phyloP scores from a whole-genome alignment of 2,888 invertebrate genomes.

The Therioaphis trifolii region DNA sequence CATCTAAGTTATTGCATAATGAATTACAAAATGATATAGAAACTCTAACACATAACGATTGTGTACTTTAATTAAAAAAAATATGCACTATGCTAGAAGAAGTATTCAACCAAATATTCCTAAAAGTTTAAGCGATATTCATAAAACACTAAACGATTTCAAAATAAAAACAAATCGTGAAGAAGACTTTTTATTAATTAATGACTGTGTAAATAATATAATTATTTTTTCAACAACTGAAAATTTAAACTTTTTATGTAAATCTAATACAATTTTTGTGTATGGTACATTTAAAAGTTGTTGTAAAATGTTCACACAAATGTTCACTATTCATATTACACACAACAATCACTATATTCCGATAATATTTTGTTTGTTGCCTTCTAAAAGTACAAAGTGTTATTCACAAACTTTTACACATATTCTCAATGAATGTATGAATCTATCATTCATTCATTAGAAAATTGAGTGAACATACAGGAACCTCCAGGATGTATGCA shows the following conservation, averaged over 20 bases:
- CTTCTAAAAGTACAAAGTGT: slow-evolving; percentile 22
- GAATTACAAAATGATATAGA: slow-evolving; percentile 25
- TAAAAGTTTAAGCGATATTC: slow-evolving; percentile 24
- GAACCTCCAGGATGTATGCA: slow-evolving; percentile 58
- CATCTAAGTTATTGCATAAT: slow-evolving; percentile 28
- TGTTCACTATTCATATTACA: slow-evolving; percentile 74
- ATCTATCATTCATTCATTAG: too few relatives aligned
- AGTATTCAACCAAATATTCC: slow-evolving; percentile 2
- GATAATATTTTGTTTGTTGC: slow-evolving; percentile 56
- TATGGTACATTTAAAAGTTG: slow-evolving; percentile 61
- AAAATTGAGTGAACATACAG: slow-evolving; percentile 42
- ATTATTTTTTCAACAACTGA: slow-evolving; percentile 28
- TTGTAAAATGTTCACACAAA: slow-evolving; percentile 62
- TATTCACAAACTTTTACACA: slow-evolving; percentile 50
- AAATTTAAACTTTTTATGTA: slow-evolving; percentile 50
- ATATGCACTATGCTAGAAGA: slow-evolving; percentile 14
- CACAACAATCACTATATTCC: slow-evolving; percentile 66
- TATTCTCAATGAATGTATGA: slow-evolving; percentile 34
- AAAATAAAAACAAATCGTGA: slow-evolving; percentile 16
- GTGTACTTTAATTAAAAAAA: slow-evolving; percentile 1
- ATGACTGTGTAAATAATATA: slow-evolving; percentile 36
- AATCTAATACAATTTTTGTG: slow-evolving; percentile 32
- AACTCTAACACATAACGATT: slow-evolving; percentile 11
- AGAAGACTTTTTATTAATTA: slow-evolving; percentile 38
- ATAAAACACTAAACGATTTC: slow-evolving; percentile 5